phyloP scores from a whole-genome alignment of 2,797 vertebrate species.

The Sebastolobus altivelis region DNA sequence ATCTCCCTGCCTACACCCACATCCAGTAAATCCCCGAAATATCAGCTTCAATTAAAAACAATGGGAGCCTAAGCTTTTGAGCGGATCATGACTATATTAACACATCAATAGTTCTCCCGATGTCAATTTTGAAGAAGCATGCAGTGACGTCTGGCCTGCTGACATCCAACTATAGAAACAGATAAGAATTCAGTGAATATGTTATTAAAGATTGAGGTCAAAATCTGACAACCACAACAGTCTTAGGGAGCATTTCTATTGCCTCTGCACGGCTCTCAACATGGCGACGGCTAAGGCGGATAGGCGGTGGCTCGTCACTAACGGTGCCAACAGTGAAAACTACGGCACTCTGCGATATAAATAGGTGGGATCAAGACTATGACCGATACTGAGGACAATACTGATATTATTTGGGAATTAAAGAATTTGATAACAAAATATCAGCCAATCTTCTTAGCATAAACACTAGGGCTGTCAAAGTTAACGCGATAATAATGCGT shows the following conservation, averaged over 20 bases:
- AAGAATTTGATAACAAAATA: not conserved
- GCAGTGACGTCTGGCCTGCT: slow-evolving; percentile 29
- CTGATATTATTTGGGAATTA: not conserved
- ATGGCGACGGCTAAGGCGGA: too few species aligned
- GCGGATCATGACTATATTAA: slow-evolving; percentile 63
- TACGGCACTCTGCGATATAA: too few species aligned
- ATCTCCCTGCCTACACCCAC: slow-evolving; percentile 51
- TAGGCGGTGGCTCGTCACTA: too few species aligned
- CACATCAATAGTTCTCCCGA: slow-evolving; percentile 48
- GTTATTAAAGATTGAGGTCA: slow-evolving; percentile 43
- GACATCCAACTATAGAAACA: slow-evolving; percentile 27
- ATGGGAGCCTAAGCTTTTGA: slow-evolving; percentile 63
- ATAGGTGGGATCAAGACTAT: not conserved
- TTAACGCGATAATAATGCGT: too few species aligned
- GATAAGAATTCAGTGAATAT: slow-evolving; percentile 46
- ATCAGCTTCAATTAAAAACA: slow-evolving; percentile 70
- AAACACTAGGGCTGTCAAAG: too few species aligned
- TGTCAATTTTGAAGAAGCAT: slow-evolving; percentile 25
- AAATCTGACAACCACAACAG: slow-evolving; percentile 15
- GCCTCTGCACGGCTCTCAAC: too few species aligned
- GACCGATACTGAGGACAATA: not conserved
- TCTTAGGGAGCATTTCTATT: too few species aligned
- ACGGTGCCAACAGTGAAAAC: too few species aligned
- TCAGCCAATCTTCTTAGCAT: not conserved
- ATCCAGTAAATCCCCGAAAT: slow-evolving; percentile 65